These are phyloP conservation scores for Chironomus tepperi DNA, from an alignment of 1,140 invertebrate species.

Conservation along the genomic window DNA sequence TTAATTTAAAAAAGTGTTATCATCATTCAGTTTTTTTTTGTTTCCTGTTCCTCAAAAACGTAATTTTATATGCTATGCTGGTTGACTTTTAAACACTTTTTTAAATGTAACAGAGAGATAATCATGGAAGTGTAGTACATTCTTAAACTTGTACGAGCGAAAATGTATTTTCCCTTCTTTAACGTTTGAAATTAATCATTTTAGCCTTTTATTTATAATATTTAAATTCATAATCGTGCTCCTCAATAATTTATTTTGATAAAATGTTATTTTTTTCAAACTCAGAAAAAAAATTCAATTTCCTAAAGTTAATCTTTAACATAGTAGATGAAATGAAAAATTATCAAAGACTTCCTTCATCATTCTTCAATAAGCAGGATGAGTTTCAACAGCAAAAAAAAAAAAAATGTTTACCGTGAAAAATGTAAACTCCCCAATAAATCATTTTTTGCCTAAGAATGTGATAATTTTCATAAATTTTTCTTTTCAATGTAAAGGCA, in stretches of 20 bases:
- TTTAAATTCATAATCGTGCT: slow-evolving; percentile 22
- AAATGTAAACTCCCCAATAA: slow-evolving; percentile 16
- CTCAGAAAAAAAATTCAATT: slow-evolving; percentile 22
- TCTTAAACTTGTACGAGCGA: slow-evolving; percentile 11
- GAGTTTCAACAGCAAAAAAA: background rate
- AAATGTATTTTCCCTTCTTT: slow-evolving; percentile 18
- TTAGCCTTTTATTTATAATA: slow-evolving; percentile 18
- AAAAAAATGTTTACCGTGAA: slow-evolving; percentile 10
- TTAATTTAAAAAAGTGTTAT: slow-evolving; percentile 13
- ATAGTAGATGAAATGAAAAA: slow-evolving; percentile 22
- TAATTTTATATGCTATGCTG: slow-evolving; percentile 19
- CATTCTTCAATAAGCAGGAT: slow-evolving; percentile 1
- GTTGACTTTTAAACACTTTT: slow-evolving; percentile 17
- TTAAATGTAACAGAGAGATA: background rate
- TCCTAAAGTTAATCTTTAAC: slow-evolving; percentile 19
- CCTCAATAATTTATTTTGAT: slow-evolving; percentile 19
- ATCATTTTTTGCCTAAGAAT: slow-evolving; percentile 20
- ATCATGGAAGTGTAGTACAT: background rate
- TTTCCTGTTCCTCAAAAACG: slow-evolving; percentile 21
- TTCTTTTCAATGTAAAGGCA: background rate
- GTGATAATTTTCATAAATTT: slow-evolving; percentile 23
- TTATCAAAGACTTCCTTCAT: slow-evolving; percentile 15
- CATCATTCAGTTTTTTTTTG: background rate
- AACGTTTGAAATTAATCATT: slow-evolving; percentile 13
- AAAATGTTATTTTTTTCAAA: background rate